These are phyloP conservation scores for Solea solea DNA, from an alignment of 2,113 vertebrate species.

Conservation along the genomic window DNA sequence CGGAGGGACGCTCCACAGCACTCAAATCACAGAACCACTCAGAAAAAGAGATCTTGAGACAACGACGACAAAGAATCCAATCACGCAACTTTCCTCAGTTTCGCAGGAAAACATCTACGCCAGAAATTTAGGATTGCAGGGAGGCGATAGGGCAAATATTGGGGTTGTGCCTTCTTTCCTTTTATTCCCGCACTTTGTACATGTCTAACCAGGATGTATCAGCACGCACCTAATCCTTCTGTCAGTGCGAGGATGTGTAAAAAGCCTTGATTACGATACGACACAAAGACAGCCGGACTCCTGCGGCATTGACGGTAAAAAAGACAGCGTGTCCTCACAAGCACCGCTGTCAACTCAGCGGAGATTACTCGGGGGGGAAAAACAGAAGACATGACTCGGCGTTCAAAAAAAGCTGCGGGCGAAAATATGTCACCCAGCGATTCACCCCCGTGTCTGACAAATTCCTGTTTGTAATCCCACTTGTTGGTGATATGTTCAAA, in stretches of 20 bases:
- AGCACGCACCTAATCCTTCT: constrained; percentile 10
- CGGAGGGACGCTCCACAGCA: constrained; percentile 41
- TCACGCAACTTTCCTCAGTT: constrained; percentile 43
- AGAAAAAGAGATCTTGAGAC: constrained; percentile 29
- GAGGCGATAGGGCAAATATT: constrained; percentile 4
- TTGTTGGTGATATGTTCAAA: constrained; percentile 66
- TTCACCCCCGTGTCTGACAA: constrained; percentile 7
- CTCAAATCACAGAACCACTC: constrained; percentile 43
- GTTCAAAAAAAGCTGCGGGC: constrained; percentile 8
- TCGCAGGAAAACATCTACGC: constrained; percentile 3
- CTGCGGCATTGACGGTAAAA: constrained; percentile 19
- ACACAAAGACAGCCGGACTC: constrained; percentile 24
- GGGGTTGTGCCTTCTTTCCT: constrained; percentile 14
- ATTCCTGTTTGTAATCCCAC: constrained; percentile 42
- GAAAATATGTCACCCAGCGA: constrained; percentile 4
- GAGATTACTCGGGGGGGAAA: constrained; percentile 10
- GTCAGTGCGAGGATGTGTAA: constrained; percentile 33
- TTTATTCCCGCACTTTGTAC: constrained; percentile 16
- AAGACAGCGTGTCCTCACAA: constrained; percentile 47
- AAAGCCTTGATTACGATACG: constrained; percentile 54
- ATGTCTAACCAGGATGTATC: constrained; percentile 21
- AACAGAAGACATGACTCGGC: constrained; percentile 1
- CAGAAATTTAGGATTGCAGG: constrained; percentile 36
- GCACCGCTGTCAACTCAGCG: constrained; percentile 20
- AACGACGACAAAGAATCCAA: constrained; percentile 46